Conservation (phyloP, 1,140 invertebrate genomes). For the Drosophila sulfurigaster region DNA sequence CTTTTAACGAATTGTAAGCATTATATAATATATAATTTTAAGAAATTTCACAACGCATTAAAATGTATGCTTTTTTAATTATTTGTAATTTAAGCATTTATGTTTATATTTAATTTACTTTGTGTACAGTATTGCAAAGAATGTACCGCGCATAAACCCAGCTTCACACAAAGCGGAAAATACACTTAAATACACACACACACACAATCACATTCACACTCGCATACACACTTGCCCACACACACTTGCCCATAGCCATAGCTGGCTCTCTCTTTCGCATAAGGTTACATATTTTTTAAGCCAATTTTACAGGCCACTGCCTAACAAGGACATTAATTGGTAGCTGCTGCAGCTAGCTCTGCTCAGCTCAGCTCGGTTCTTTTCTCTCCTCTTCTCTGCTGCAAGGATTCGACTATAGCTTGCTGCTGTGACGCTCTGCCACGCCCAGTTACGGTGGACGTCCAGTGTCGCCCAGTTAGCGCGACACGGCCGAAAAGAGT, state of each 20-base stretch:
- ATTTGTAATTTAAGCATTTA: neutral
- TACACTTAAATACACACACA: constrained; percentile 13
- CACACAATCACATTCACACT: constrained; percentile 18
- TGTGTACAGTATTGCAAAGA: neutral
- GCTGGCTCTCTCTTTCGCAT: constrained; percentile 64
- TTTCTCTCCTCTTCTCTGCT: neutral
- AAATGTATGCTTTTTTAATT: neutral
- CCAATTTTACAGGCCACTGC: constrained; percentile 84
- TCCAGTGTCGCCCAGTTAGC: constrained; percentile 43
- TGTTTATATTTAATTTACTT: neutral
- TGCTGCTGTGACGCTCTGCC: constrained; percentile 36
- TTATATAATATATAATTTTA: no score
- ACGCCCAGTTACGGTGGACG: constrained; percentile 31
- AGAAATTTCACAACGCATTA: no score
- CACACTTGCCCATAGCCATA: neutral
- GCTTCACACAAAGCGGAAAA: constrained; percentile 6
- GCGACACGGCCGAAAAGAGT: constrained; percentile 72
- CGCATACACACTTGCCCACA: neutral
- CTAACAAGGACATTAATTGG: constrained; percentile 84
- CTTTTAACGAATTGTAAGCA: no score
- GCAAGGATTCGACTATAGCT: constrained; percentile 7
- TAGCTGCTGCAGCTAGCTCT: constrained; percentile 59
- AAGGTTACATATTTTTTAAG: constrained; percentile 83
- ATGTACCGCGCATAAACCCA: constrained; percentile 26
- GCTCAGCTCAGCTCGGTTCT: neutral